These are phyloP conservation scores for Astyanax mexicanus DNA, from an alignment of 2,797 vertebrate genomes.

Conservation along the genomic window DNA sequence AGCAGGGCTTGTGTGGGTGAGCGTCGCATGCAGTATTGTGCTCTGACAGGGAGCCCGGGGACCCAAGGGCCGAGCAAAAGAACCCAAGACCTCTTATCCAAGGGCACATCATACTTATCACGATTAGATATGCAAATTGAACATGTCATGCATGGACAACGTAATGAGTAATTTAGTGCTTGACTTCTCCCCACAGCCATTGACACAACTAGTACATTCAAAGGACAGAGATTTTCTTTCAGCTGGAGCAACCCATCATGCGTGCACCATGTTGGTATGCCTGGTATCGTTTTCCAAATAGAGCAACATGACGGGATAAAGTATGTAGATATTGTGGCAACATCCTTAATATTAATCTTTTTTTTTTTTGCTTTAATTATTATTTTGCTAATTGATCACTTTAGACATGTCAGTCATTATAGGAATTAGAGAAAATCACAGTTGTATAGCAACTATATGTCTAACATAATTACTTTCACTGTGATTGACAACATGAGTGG, in stretches of 20 bases:
- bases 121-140: constrained; percentile 76
- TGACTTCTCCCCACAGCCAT: constrained; percentile 70
- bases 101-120: constrained; percentile 65
- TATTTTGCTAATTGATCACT: neutral
- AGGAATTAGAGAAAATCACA: neutral
- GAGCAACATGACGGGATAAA: neutral
- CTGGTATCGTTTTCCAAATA: constrained; percentile 15
- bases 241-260: constrained; percentile 23
- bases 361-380: no score
- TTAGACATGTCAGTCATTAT: neutral
- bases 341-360: neutral
- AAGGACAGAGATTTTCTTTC: constrained; percentile 64
- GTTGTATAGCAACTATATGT: neutral
- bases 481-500: no score
- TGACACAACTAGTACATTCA: constrained; percentile 71
- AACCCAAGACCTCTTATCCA: constrained; percentile 46
- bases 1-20: constrained; percentile 18
- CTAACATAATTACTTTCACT: neutral
- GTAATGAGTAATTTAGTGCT: constrained; percentile 76
- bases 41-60: constrained; percentile 24
- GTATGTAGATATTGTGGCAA: neutral
- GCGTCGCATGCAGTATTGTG: constrained; percentile 10
- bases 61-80: constrained; percentile 29
- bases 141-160: constrained; percentile 72
- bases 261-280: constrained; percentile 20